phyloP scores from a whole-genome alignment of 2,113 vertebrate species.

The Nesogale talazaci region DNA sequence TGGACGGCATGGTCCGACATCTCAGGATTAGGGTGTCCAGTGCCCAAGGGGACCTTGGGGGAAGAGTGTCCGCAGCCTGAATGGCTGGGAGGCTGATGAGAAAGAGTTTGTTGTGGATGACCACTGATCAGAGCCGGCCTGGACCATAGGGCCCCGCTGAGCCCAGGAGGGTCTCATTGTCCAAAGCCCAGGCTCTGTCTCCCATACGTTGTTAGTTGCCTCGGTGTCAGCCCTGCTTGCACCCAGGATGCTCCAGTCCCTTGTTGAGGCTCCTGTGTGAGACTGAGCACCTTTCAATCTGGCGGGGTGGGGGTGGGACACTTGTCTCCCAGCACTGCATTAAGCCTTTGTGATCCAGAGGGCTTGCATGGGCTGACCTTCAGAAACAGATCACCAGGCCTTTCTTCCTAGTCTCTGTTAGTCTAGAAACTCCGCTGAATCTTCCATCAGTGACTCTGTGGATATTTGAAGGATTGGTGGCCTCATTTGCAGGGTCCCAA shows the following conservation, averaged over 20 bases:
- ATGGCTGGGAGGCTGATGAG: not conserved
- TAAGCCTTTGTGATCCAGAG: not conserved
- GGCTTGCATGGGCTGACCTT: no score
- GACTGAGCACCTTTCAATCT: not conserved
- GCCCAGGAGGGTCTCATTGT: not conserved
- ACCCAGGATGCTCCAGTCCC: not conserved
- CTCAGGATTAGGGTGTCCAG: no score
- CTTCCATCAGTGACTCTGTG: not conserved
- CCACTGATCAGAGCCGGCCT: accelerated
- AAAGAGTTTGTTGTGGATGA: not conserved
- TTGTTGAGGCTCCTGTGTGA: not conserved
- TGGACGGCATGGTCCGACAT: accelerated
- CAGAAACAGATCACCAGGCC: not conserved
- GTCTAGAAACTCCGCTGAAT: not conserved
- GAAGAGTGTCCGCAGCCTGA: not conserved
- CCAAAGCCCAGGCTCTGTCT: not conserved
- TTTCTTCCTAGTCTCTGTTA: not conserved
- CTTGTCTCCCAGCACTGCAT: not conserved
- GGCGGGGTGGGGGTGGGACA: no score
- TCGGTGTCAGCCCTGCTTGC: not conserved
- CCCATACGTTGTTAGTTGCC: not conserved
- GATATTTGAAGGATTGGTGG: no score
- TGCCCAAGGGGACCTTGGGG: not conserved
- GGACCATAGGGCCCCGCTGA: not conserved
- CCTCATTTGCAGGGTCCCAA: not conserved